Percentiles rank a stretch among this genome's conserved stretches.
Evolutionary conservation across 2,113 vertebrate species (phyloP).

Genomic region (Anarhynchus alexandrinus): DNA sequence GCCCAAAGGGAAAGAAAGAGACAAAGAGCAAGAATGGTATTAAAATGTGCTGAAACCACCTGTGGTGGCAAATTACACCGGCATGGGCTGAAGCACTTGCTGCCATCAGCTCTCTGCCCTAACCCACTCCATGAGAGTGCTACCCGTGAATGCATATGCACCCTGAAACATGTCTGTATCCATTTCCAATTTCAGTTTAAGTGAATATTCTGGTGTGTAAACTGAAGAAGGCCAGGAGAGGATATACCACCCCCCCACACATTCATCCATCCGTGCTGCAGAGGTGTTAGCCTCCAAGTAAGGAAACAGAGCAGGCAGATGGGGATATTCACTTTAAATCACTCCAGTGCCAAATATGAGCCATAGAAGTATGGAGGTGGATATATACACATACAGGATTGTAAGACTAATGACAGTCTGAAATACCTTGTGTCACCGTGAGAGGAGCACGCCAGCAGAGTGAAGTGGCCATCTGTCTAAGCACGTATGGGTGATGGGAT

Average conservation of each 20-base stretch:
- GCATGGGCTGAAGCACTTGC: background rate
- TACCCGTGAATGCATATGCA: background rate
- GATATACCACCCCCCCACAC: background rate
- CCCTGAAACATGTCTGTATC: background rate
- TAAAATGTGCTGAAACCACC: background rate
- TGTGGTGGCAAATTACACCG: background rate
- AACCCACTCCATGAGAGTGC: background rate
- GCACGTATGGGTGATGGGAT: background rate
- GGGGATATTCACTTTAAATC: background rate
- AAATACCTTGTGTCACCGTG: background rate
- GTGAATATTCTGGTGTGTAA: background rate
- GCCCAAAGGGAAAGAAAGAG: background rate
- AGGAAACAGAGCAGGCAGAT: background rate
- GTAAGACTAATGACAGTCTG: background rate
- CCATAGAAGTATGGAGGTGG: background rate
- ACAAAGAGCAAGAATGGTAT: background rate
- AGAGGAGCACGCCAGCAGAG: background rate
- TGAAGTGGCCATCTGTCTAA: background rate
- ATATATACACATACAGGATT: background rate
- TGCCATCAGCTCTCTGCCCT: background rate
- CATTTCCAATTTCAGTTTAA: background rate
- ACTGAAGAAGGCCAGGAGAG: background rate
- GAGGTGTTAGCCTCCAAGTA: background rate
- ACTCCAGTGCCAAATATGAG: background rate
- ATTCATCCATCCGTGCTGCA: background rate